phyloP scores from a whole-genome alignment of 2,113 vertebrate species.

The Telmatochromis bifrenatus region DNA sequence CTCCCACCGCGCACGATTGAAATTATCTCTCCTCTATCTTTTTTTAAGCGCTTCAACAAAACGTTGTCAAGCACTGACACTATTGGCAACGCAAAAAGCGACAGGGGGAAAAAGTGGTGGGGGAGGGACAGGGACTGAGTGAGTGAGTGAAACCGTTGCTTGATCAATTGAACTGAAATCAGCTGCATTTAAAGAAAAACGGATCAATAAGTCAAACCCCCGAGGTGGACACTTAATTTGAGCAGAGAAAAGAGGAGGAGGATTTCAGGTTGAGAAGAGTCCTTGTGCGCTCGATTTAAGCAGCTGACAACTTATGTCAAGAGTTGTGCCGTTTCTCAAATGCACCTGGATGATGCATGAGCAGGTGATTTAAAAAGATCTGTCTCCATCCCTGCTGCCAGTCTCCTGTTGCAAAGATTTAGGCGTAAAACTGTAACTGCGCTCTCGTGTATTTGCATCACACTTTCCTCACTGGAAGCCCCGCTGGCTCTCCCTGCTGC shows the following conservation, averaged over 20 bases:
- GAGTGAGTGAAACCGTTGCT: constrained; percentile 11
- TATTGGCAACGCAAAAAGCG: neutral
- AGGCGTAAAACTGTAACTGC: neutral
- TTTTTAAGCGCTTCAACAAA: neutral
- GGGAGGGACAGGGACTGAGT: neutral
- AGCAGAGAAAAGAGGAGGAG: neutral
- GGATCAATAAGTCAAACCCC: neutral
- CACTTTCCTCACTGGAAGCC: neutral
- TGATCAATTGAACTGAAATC: neutral
- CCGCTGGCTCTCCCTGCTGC: neutral
- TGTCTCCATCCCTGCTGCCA: neutral
- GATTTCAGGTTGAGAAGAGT: neutral
- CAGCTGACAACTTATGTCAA: neutral
- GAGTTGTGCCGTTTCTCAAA: neutral
- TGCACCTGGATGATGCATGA: neutral
- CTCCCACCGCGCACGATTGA: constrained; percentile 12
- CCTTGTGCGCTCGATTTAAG: neutral
- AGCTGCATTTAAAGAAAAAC: neutral
- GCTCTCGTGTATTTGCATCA: neutral
- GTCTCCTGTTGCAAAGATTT: neutral
- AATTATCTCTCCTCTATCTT: neutral
- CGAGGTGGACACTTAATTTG: neutral
- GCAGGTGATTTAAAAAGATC: neutral
- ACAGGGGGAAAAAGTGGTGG: fast-evolving
- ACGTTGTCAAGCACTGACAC: neutral